Evolutionary conservation across 2,797 vertebrate species (phyloP), one percentile per base, ranked within the genome.

Genomic region (Morus bassanus): DNA sequence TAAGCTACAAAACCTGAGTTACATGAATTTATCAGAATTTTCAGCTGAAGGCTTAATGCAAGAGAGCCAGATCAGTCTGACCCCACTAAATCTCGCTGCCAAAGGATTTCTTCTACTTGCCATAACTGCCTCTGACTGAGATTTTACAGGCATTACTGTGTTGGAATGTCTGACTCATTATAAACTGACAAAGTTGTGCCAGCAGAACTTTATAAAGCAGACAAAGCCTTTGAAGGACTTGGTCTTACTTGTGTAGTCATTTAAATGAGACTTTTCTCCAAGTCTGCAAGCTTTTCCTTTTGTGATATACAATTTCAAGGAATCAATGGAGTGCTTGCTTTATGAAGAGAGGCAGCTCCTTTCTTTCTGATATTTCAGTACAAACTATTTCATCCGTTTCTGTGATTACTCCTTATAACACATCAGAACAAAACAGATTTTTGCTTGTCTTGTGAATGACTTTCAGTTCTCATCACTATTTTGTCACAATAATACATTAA

Each of bases 281-380:
- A 85, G 50, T 35, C 82, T 85, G 54, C 81, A 95, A 95, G 93
- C 81, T 85, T 92, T 91, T 69, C 5, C 48, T 79, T 92, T 94
- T 89, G 86, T 78, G 92, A 92, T 95, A 89, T 24, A 77, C 25
- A 89, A 8, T 88, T 93, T 92, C 60, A 88, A 93, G 57, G 69
- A 41, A 93, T 95, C 81, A 91, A 2, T 88, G 60, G 43, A 83
- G 16, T 37, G 35, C 31, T 85, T 72, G 17, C 60, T 91, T 89
- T 92, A 65, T 37, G 64, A 92, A 85, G 30, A 92, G 27, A 92
- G 6, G 30, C 50, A 91, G n/a, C 12, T 88, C n/a, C 50, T 91
- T 77, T 83, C 45, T 77, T 91, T 91, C 60, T 92, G 67, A 70
- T 94, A 91, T 79, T 95, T 95, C 65, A 50, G 24, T 91, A 87